Evolutionary conservation across 2,797 vertebrate species (phyloP).

Genomic region (Cyclura pinguis): DNA sequence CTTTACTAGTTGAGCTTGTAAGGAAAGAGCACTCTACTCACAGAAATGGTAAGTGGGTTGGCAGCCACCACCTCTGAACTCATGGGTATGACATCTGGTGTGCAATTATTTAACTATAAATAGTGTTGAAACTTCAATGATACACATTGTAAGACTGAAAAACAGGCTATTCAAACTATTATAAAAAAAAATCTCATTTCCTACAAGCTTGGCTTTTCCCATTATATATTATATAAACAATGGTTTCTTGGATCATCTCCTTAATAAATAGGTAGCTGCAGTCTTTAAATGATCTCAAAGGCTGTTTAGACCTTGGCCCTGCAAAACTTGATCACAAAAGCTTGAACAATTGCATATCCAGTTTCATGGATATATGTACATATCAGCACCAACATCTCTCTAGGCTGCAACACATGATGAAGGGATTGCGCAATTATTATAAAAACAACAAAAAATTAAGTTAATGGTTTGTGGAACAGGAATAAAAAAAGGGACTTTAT

Average conservation of each 20-base stretch:
- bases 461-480: neutral
- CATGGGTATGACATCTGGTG: neutral
- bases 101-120: neutral
- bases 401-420: neutral
- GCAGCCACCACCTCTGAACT: neutral
- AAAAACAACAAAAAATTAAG: neutral
- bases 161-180: neutral
- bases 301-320: neutral
- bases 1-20: neutral
- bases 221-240: neutral
- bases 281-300: neutral
- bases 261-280: neutral
- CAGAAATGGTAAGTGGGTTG: neutral
- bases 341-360: neutral
- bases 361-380: neutral
- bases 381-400: neutral
- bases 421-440: neutral
- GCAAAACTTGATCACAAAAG: neutral
- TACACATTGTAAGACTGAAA: neutral
- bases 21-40: neutral
- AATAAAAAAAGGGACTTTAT: neutral
- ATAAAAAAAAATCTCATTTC: neutral
- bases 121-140: slow-evolving; percentile 17
- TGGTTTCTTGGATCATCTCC: neutral
- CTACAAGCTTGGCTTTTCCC: slow-evolving; percentile 32